These are phyloP conservation scores for Microtus montanus DNA, from an alignment of 2,113 vertebrate genomes.

Conservation along the genomic window DNA sequence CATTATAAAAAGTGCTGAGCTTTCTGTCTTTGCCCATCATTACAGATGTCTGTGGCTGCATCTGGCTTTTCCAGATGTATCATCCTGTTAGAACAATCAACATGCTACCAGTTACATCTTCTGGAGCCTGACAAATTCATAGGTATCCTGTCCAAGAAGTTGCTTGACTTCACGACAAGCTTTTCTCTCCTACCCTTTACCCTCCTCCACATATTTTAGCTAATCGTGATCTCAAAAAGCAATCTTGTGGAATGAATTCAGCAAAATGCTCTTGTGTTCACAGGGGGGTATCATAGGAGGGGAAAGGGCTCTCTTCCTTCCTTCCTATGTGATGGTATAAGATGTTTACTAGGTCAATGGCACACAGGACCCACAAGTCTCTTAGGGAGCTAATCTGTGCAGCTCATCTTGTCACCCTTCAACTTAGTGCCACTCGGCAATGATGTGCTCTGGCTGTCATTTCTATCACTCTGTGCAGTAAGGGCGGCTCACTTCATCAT, in stretches of 20 bases:
- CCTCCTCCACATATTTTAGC: neutral
- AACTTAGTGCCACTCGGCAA: slow-evolving; percentile 64
- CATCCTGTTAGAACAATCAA: neutral
- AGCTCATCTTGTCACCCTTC: slow-evolving; percentile 77
- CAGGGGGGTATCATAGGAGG: neutral
- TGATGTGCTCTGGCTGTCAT: slow-evolving; percentile 46
- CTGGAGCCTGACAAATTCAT: neutral
- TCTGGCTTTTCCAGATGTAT: neutral
- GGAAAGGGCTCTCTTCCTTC: slow-evolving; percentile 28
- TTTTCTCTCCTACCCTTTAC: neutral
- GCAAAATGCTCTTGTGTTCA: neutral
- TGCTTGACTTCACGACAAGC: neutral
- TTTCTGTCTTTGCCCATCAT: neutral
- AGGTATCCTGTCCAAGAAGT: neutral
- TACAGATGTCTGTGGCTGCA: neutral
- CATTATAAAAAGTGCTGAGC: neutral
- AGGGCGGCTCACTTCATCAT: neutral
- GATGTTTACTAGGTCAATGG: slow-evolving; percentile 58
- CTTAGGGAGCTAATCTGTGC: slow-evolving; percentile 65
- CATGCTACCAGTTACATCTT: neutral
- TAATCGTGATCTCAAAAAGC: neutral
- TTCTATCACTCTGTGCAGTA: slow-evolving; percentile 39
- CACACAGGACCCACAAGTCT: slow-evolving; percentile 31
- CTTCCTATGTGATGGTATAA: slow-evolving; percentile 36
- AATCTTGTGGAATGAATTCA: neutral